Evolutionary conservation across 2,888 invertebrate species (phyloP).

Genomic region (Galerucella pusilla): DNA sequence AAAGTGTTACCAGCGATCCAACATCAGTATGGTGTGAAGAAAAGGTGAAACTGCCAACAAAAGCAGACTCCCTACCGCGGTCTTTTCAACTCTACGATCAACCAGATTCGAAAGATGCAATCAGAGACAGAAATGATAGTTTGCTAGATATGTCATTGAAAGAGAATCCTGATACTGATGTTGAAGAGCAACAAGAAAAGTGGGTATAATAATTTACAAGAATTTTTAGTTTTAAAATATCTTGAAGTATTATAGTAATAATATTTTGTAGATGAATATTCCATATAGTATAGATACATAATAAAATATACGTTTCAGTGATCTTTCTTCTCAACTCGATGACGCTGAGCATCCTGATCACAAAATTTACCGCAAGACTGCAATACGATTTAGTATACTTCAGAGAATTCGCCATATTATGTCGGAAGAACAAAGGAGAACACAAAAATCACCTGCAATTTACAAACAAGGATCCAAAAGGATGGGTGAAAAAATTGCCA

Average conservation of each 20-base stretch:
- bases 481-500: conserved; percentile 88
- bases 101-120: conserved; percentile 66
- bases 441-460: conserved; percentile 66
- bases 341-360: conserved; percentile 78
- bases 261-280: too few relatives aligned
- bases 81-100: conserved; percentile 77
- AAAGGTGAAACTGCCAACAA: conserved; percentile 71
- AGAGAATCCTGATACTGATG: conserved; percentile 49
- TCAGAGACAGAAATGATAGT: conserved; percentile 57
- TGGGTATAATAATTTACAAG: conserved; percentile 44
- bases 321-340: conserved; percentile 64
- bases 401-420: conserved; percentile 68
- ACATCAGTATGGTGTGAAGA: conserved; percentile 76
- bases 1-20: conserved; percentile 62
- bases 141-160: conserved; percentile 53
- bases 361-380: conserved; percentile 78
- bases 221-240: background rate
- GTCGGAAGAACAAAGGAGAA: conserved; percentile 60
- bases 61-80: conserved; percentile 82
- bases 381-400: conserved; percentile 71
- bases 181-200: conserved; percentile 59
- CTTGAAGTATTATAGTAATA: too few relatives aligned
- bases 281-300: too few relatives aligned
- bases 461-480: conserved; percentile 85
- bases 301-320: conserved; percentile 55